phyloP scores from a whole-genome alignment of 1,140 invertebrate species.

The Heliconius eleuchia region DNA sequence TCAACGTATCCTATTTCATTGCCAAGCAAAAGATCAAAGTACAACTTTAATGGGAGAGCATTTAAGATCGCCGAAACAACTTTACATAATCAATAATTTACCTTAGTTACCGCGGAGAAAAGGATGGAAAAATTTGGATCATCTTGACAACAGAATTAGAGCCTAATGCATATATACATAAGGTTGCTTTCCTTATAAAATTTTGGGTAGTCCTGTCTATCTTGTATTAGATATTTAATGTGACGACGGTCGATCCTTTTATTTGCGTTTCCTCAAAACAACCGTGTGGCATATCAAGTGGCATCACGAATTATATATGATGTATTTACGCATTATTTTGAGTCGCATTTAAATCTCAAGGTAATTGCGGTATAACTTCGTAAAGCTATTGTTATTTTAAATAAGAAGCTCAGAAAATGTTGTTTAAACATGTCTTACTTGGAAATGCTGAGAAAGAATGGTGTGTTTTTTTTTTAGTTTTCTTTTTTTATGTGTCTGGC shows the following conservation, averaged over 20 bases:
- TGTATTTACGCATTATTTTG: neutral
- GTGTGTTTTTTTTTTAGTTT: neutral
- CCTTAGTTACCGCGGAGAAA: conserved; percentile 12
- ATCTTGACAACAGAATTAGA: neutral
- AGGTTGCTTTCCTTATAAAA: neutral
- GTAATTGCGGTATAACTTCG: neutral
- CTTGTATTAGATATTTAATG: conserved; percentile 14
- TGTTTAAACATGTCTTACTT: neutral
- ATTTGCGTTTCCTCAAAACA: conserved; percentile 6
- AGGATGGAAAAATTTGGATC: conserved; percentile 13
- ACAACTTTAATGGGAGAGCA: conserved; percentile 10
- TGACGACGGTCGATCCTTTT: conserved; percentile 5
- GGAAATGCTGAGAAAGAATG: neutral
- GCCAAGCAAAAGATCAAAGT: neutral
- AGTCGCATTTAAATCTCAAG: neutral
- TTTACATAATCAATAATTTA: conserved; percentile 20
- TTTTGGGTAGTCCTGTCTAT: neutral
- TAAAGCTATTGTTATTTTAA: neutral
- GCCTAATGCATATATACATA: neutral
- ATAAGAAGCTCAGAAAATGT: neutral
- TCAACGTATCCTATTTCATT: neutral
- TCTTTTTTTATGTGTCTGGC: neutral
- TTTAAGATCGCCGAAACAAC: conserved; percentile 19
- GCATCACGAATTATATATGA: neutral
- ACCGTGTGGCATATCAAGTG: neutral